These are phyloP conservation scores for Temnothorax curvispinosus DNA, from an alignment of 1,140 invertebrate genomes.

Conservation along the genomic window DNA sequence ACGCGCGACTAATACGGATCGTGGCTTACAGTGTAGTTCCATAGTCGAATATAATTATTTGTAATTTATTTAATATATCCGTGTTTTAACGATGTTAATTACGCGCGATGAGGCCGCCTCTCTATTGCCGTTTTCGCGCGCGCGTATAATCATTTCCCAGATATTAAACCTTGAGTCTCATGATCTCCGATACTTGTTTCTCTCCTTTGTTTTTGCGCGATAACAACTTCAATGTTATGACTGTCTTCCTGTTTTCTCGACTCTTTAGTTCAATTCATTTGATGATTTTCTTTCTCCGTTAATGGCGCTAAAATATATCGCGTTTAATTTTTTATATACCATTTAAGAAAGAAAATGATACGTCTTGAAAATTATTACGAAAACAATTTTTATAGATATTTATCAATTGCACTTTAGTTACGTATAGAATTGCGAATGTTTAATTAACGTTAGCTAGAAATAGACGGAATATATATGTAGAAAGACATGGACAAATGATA, in stretches of 20 bases:
- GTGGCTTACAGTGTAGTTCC: constrained; percentile 57
- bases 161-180: constrained; percentile 26
- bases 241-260: constrained; percentile 13
- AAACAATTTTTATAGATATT: background rate
- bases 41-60: constrained; percentile 75
- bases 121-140: constrained; percentile 25
- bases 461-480: background rate
- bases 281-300: background rate
- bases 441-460: constrained; percentile 21
- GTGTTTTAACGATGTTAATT: constrained; percentile 76
- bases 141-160: constrained; percentile 64
- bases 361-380: background rate
- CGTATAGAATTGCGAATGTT: background rate
- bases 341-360: background rate
- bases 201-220: constrained; percentile 37
- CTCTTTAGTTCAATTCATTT: background rate
- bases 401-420: constrained; percentile 17
- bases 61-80: constrained; percentile 79
- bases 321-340: background rate
- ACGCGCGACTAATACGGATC: background rate
- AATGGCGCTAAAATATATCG: background rate
- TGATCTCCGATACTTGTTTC: constrained; percentile 19
- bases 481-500: constrained; percentile 34
- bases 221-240: constrained; percentile 68
- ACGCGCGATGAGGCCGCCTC: constrained; percentile 6